Percentiles rank a stretch among this genome's conserved stretches.
Evolutionary conservation across 1,140 invertebrate genomes (phyloP).

Genomic region (Bombus difficillimus): DNA sequence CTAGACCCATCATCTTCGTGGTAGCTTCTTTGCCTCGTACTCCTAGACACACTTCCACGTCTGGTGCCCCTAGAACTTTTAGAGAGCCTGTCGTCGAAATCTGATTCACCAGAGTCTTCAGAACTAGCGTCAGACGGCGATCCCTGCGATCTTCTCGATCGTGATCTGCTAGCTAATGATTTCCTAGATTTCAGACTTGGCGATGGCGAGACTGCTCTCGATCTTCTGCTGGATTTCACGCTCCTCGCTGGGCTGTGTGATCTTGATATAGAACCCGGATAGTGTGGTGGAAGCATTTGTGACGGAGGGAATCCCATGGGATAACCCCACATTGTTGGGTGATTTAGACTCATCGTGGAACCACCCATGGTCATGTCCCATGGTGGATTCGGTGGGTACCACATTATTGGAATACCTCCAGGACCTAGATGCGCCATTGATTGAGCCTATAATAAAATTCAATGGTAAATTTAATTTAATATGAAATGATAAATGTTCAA

Average conservation of each 20-base stretch:
- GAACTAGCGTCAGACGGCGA: constrained; percentile 81
- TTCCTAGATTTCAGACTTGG: constrained; percentile 87
- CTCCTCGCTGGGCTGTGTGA: constrained; percentile 81
- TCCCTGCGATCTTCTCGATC: constrained; percentile 76
- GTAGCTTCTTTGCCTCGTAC: constrained; percentile 68
- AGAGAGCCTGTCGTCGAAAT: constrained; percentile 83
- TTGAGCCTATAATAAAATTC: constrained; percentile 83
- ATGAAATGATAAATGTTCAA: no score
- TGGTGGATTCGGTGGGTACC: constrained; percentile 80
- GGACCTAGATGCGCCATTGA: constrained; percentile 87
- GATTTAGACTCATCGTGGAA: constrained; percentile 79
- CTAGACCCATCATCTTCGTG: constrained; percentile 73
- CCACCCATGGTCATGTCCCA: constrained; percentile 79
- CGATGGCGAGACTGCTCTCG: constrained; percentile 87
- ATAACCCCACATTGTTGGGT: constrained; percentile 76
- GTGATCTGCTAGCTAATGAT: constrained; percentile 81
- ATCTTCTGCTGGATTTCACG: constrained; percentile 78
- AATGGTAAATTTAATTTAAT: no score
- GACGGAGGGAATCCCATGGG: constrained; percentile 79
- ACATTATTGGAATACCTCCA: constrained; percentile 76
- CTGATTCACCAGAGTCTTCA: constrained; percentile 84
- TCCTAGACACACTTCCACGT: constrained; percentile 69
- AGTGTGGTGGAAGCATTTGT: constrained; percentile 82
- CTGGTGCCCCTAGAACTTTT: constrained; percentile 77
- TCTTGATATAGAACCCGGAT: constrained; percentile 75